Percentiles rank a stretch among this genome's conserved stretches.
These are phyloP conservation scores for Oceanites oceanicus DNA, from an alignment of 2,113 vertebrate species.

Conservation along the genomic window DNA sequence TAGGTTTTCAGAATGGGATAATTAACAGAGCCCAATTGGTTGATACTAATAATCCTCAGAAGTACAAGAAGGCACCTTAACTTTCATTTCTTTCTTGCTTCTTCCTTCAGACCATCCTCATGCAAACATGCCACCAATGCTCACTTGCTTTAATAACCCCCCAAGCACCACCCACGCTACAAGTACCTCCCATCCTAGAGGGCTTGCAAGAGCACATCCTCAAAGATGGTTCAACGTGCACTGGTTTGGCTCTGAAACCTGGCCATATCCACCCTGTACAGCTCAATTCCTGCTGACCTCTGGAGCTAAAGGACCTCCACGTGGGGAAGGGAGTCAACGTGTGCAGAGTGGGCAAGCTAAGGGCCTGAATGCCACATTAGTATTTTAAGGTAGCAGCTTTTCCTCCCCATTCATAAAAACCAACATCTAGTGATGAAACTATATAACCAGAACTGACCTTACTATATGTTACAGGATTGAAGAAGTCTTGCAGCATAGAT, in stretches of 20 bases:
- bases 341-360: not conserved
- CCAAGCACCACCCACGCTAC: not conserved
- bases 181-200: not conserved
- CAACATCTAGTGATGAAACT: constrained; percentile 5
- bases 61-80: not conserved
- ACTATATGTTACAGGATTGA: constrained; percentile 42
- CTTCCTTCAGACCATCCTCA: not conserved
- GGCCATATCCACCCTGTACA: not conserved
- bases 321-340: accelerated
- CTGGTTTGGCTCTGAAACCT: not conserved
- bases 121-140: not conserved
- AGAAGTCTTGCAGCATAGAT: constrained; percentile 60
- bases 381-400: not conserved
- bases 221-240: not conserved
- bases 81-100: not conserved
- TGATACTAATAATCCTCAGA: not conserved
- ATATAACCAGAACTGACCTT: constrained; percentile 53
- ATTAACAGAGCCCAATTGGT: not conserved
- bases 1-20: not conserved
- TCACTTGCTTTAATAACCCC: not conserved
- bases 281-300: not conserved
- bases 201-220: not conserved
- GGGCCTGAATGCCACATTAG: not conserved
- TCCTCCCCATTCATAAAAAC: not conserved
- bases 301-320: not conserved